Evolutionary conservation across 2,888 invertebrate species (phyloP).

Genomic region (Melanophora roralis): DNA sequence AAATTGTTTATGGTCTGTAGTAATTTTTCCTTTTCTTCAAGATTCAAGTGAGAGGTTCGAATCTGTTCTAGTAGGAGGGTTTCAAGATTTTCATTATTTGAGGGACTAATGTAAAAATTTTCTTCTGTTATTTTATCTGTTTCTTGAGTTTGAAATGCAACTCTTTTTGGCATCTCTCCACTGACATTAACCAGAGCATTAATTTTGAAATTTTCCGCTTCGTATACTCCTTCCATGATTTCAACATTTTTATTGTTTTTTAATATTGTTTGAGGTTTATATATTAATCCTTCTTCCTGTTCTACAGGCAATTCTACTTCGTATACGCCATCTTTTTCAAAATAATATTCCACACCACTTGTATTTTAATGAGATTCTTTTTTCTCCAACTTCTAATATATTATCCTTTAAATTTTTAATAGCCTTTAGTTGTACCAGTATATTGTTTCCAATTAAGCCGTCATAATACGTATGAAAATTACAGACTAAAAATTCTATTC

Average conservation of each 20-base stretch:
- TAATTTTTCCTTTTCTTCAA: not conserved
- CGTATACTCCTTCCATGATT: slow-evolving; percentile 20
- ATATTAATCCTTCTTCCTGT: slow-evolving; percentile 7
- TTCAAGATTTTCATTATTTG: not conserved
- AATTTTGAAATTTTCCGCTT: slow-evolving; percentile 29
- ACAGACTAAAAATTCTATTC: not conserved
- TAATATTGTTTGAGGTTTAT: not conserved
- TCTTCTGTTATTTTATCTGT: not conserved
- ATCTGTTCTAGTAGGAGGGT: not conserved
- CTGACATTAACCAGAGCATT: not conserved
- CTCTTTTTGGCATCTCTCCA: not conserved
- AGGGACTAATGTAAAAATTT: not conserved
- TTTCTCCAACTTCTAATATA: not conserved
- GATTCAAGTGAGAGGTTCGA: not conserved
- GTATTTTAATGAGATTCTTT: not conserved
- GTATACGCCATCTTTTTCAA: slow-evolving; percentile 8
- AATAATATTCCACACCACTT: not conserved
- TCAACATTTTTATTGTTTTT: slow-evolving; percentile 1
- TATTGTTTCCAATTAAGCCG: not conserved
- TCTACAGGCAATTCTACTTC: not conserved
- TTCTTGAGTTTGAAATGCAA: not conserved
- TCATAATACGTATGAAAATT: not conserved
- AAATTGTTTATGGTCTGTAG: not conserved
- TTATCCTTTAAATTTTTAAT: not conserved
- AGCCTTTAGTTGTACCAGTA: not conserved